Evolutionary conservation across 2,797 vertebrate species (phyloP), one percentile per base, ranked within the genome.

Genomic region (Pipistrellus pipistrellus): DNA sequence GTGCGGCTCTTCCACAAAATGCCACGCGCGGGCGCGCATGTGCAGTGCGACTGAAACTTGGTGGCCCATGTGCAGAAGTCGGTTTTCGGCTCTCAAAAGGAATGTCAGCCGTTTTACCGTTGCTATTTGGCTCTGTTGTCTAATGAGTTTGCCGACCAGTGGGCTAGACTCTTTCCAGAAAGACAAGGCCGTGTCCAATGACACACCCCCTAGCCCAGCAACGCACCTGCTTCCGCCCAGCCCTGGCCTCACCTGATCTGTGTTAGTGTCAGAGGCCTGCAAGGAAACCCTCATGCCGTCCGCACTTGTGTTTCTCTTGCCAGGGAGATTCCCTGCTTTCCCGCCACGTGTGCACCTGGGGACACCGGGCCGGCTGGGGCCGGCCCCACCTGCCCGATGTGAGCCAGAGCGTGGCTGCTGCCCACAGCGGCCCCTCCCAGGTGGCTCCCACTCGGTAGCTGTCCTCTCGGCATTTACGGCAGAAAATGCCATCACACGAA

Each of bases 341-440:
- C 27, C 3, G 13, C 59, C 81, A 46, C 1, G 11, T 9, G n/a
- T 13, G 81, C 27, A 4, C 7, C 53, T 35, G 41, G 55, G 8
- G 32, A 6, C 2, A 0, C 59, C 4, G 8, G 38, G 25, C 23
- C 7, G 55, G 51, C 88, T 17, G 41, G 68, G 6, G 48, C 64
- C 41, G 32, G 55, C 38, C 53, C 14, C 6, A 25, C 20, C 3
- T 1, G n/a, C 48, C 13, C 0, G 3, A 27, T 13, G 0, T 25
- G 68, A 85, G 15, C 35, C 8, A 6, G 38, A 27, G 66, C 5
- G 69, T 66, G 76, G 81, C 35, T 7, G 14, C 41, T 2, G 8
- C 15, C 9, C 0, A 4, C 7, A 25, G 27, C 32, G 3, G 3
- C 0, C 14, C 3, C 1, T 1, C 21, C 72, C 57, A 10, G 0